Conservation (phyloP, 2,888 invertebrate genomes). For the Tetrapedia diversipes region DNA sequence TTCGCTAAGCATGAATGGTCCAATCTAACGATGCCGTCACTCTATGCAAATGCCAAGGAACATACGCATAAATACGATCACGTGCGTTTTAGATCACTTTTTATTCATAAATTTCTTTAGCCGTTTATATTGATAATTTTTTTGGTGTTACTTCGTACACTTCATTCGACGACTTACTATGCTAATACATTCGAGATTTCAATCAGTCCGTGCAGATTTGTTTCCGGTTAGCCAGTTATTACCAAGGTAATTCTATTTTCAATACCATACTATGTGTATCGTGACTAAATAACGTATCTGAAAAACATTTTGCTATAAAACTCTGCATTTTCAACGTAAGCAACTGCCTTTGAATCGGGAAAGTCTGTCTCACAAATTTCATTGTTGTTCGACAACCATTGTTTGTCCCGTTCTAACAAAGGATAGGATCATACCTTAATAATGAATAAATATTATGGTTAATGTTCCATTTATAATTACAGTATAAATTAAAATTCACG, state of each 20-base stretch:
- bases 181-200: slow-evolving; percentile 38
- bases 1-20: slow-evolving; percentile 27
- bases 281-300: background rate
- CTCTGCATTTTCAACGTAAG: no score
- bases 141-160: background rate
- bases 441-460: no score
- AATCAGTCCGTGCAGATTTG: slow-evolving; percentile 16
- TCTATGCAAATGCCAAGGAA: slow-evolving; percentile 7
- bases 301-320: background rate
- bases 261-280: background rate
- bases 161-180: slow-evolving; percentile 10
- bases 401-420: no score
- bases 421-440: no score
- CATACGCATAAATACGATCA: slow-evolving; percentile 13
- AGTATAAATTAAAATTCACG: no score
- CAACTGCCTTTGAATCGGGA: no score
- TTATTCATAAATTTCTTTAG: slow-evolving; percentile 34
- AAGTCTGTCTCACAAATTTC: no score
- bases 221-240: slow-evolving; percentile 5
- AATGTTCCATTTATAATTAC: no score
- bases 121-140: slow-evolving; percentile 12
- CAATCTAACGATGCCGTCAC: slow-evolving; percentile 19
- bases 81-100: background rate
- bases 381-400: no score
- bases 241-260: slow-evolving; percentile 20